Evolutionary conservation across 2,888 invertebrate species (phyloP), one percentile per base, ranked within the genome.

Genomic region (Drosophila diplacantha): DNA sequence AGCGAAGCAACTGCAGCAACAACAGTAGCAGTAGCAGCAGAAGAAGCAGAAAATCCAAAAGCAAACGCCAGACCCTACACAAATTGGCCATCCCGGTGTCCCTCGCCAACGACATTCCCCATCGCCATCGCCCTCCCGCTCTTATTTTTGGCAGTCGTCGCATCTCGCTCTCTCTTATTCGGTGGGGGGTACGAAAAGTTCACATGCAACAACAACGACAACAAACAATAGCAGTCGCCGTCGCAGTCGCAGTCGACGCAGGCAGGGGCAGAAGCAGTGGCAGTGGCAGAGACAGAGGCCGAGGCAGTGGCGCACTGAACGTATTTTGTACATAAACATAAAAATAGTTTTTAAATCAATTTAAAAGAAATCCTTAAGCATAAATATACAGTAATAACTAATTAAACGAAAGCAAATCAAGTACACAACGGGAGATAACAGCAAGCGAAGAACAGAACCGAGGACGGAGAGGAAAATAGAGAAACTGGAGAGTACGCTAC

Each of bases 161-260:
- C 52, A 37, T 69, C 49, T 66, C 69, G 44, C 59, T 60, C 50
- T 59, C 60, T 43, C 61, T 41, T 72, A 47, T 74, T 76, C 79
- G 78, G 81, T 78, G 83, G 75, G 75, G 83, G 81, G 81, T 83
- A 83, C 75, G 63, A 58, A 64, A 75, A 76, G 69, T 65, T 68
- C 69, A 58, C 54, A 59, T 60, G 56, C 75, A 69, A 78, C 78
- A 83, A 81, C 72, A 74, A 75, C 78, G 69, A 76, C 81, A 74
- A 81, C 74, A 74, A 76, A 74, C 75, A 83, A 81, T 66, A 76
- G 69, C 69, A 82, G 51, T 51, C 68, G 69, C 54, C 43, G 62
- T 55, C 47, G 53, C 44, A 55, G 60, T 26, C 53, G 37, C 52
- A 37, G 66, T 55, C 47, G 57, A 11, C 41, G 41, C 39, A 51